Conservation (phyloP, 2,113 vertebrate genomes). For the Pseudois nayaur region DNA sequence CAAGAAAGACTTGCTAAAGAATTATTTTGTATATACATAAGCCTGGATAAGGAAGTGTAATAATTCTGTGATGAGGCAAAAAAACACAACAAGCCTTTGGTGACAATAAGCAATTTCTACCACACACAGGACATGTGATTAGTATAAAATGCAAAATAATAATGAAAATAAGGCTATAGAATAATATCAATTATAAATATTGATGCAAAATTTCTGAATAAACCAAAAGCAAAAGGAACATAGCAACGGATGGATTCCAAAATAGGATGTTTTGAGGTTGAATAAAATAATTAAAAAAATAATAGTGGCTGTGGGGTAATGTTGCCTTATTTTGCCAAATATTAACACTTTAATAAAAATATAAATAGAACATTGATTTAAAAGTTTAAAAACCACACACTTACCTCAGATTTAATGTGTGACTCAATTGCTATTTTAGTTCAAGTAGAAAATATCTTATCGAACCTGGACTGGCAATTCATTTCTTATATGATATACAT, state of each 20-base stretch:
- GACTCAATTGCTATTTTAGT: neutral
- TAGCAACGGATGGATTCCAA: neutral
- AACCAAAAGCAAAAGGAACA: neutral
- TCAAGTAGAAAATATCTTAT: neutral
- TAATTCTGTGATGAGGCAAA: neutral
- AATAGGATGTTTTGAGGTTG: neutral
- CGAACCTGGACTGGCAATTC: too few relatives aligned
- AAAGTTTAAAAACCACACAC: neutral
- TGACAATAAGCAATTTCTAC: neutral
- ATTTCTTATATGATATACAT: too few relatives aligned
- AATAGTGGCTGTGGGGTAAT: neutral
- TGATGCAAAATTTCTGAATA: neutral
- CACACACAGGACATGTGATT: neutral
- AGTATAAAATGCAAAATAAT: neutral
- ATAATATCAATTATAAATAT: neutral
- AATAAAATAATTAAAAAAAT: neutral
- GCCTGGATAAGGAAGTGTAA: neutral
- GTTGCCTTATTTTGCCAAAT: neutral
- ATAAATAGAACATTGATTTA: neutral
- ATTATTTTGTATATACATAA: neutral
- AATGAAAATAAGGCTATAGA: neutral
- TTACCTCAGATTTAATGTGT: neutral
- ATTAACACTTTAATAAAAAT: neutral
- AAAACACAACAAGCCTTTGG: neutral
- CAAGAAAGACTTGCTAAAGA: neutral